Conservation (phyloP, 2,113 vertebrate genomes). For the Aix galericulata region DNA sequence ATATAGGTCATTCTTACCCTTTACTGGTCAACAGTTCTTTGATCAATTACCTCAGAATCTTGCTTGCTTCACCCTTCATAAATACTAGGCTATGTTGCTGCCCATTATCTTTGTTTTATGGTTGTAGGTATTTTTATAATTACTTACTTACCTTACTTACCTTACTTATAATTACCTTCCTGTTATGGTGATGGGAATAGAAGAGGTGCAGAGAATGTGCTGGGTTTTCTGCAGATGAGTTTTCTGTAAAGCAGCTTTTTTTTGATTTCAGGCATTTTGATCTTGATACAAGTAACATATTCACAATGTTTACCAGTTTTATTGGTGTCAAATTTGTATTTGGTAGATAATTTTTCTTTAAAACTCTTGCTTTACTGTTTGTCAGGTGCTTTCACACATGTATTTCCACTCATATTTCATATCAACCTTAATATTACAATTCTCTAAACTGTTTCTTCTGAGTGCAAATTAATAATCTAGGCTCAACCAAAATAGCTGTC, state of each 20-base stretch:
- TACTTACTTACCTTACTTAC: too few relatives aligned
- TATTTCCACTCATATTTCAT: not conserved
- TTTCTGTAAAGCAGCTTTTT: not conserved
- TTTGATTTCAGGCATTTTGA: not conserved
- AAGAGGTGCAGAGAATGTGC: not conserved
- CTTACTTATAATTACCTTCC: too few relatives aligned
- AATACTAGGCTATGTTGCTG: not conserved
- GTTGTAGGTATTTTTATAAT: not conserved
- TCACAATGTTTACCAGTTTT: not conserved
- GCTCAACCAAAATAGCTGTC: not conserved
- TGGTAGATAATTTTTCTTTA: not conserved
- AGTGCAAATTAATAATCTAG: not conserved
- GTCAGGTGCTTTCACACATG: not conserved
- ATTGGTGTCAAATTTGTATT: not conserved
- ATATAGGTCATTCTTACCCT: not conserved
- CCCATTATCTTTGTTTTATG: not conserved
- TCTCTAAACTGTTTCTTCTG: not conserved
- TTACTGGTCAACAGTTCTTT: not conserved
- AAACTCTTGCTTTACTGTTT: not conserved
- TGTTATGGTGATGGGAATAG: not conserved
- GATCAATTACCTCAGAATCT: not conserved
- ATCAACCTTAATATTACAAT: not conserved
- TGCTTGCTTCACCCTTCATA: not conserved
- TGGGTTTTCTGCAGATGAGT: not conserved
- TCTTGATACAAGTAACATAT: not conserved